These are phyloP conservation scores for Griposia aprilina DNA, from an alignment of 2,888 invertebrate species.

Conservation along the genomic window DNA sequence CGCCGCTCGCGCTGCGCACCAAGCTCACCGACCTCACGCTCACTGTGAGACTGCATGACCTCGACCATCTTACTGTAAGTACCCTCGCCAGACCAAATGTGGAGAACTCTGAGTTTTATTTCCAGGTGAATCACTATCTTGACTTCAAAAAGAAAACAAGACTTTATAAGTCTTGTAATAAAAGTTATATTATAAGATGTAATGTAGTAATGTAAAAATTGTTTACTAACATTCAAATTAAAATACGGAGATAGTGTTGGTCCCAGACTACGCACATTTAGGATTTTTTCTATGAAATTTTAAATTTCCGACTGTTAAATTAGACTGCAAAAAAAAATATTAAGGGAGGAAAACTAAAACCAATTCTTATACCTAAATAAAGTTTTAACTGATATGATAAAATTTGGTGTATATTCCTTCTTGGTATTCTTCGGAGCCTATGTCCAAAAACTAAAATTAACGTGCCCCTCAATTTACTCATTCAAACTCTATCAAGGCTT, in stretches of 20 bases:
- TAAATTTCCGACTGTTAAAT: too few species aligned
- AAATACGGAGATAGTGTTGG: too few species aligned
- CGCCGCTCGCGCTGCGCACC: constrained; percentile 91
- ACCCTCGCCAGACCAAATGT: not conserved
- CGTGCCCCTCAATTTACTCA: not conserved
- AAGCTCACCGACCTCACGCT: constrained; percentile 92
- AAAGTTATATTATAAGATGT: too few species aligned
- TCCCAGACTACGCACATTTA: too few species aligned
- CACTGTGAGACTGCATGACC: constrained; percentile 91
- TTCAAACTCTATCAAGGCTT: not conserved
- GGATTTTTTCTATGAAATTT: too few species aligned
- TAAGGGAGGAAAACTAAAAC: not conserved
- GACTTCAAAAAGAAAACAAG: not conserved
- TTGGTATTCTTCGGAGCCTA: not conserved
- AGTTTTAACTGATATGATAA: not conserved
- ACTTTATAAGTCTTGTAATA: not conserved
- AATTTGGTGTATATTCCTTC: not conserved
- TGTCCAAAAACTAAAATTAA: not conserved
- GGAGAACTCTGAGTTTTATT: too few species aligned
- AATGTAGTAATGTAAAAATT: too few species aligned
- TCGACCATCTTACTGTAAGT: constrained; percentile 90
- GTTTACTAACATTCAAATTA: too few species aligned
- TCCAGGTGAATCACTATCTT: too few species aligned
- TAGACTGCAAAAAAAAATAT: too few species aligned
- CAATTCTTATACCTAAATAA: not conserved